Percentiles rank a stretch among this genome's conserved stretches.
These are phyloP conservation scores for Sarcophaga caerulescens DNA, from an alignment of 2,888 invertebrate genomes.

Conservation along the genomic window DNA sequence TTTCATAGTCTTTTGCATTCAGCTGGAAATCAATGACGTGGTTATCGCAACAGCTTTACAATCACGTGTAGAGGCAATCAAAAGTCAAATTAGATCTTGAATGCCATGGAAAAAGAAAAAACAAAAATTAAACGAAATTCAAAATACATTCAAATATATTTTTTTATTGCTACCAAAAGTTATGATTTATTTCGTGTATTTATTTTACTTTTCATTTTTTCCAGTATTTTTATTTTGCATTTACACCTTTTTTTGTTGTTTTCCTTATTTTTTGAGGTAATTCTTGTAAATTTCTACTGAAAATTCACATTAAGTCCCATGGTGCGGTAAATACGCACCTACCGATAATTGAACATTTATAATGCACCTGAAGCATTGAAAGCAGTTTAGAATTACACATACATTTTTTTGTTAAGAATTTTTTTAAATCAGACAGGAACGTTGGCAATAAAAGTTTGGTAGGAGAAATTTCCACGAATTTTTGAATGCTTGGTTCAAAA, in stretches of 20 bases:
- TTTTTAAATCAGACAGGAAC: too few relatives aligned
- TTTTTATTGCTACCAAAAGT: background rate
- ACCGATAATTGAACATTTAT: constrained; percentile 37
- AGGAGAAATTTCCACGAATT: too few relatives aligned
- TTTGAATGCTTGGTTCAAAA: too few relatives aligned
- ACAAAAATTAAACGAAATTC: background rate
- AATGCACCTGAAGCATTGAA: constrained; percentile 5
- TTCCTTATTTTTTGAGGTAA: background rate
- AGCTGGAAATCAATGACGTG: too few relatives aligned
- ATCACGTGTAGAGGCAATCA: background rate
- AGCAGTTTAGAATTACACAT: background rate
- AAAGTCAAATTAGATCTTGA: background rate
- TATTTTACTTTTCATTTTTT: background rate
- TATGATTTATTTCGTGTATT: constrained; percentile 1
- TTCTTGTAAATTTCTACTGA: too few relatives aligned
- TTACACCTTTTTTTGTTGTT: background rate
- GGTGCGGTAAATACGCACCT: constrained; percentile 14
- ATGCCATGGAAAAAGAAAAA: background rate
- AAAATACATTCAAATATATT: background rate
- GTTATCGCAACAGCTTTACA: background rate
- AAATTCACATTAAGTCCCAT: constrained; percentile 27
- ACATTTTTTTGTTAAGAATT: too few relatives aligned
- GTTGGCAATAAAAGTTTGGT: too few relatives aligned
- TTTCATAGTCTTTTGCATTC: too few relatives aligned
- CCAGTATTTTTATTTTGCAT: too few relatives aligned